Conservation (phyloP, 2,888 invertebrate genomes). For the Lasioglossum calceatum region DNA sequence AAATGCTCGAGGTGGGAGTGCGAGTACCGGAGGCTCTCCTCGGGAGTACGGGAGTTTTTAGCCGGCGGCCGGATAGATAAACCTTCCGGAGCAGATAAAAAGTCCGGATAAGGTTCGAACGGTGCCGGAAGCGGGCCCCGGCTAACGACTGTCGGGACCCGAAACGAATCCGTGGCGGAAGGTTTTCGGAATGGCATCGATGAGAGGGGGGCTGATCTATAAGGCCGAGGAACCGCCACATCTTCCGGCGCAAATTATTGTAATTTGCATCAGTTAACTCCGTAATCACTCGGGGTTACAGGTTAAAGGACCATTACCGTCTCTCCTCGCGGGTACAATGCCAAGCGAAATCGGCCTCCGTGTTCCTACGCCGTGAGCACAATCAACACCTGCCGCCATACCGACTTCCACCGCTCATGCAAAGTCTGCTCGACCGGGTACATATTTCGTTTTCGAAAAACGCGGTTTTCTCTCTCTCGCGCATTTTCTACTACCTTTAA, state of each 20-base stretch:
- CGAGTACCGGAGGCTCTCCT: constrained; percentile 17
- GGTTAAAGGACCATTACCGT: constrained; percentile 80
- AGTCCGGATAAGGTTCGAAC: constrained; percentile 70
- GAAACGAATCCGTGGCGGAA: constrained; percentile 61
- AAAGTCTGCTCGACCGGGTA: constrained; percentile 17
- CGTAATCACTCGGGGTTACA: constrained; percentile 78
- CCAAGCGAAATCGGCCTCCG: constrained; percentile 54
- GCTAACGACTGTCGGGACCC: constrained; percentile 57
- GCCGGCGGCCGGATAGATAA: constrained; percentile 42
- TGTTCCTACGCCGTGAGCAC: constrained; percentile 60
- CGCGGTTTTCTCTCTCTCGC: accelerated
- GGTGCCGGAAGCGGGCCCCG: constrained; percentile 56
- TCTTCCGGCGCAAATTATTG: constrained; percentile 78
- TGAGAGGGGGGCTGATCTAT: constrained; percentile 40
- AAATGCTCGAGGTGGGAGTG: constrained; percentile 6
- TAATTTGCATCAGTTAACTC: constrained; percentile 81
- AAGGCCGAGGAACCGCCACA: constrained; percentile 65
- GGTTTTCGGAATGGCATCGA: constrained; percentile 34
- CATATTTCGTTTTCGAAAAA: neutral
- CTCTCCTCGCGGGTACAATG: constrained; percentile 71
- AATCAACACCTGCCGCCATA: constrained; percentile 73
- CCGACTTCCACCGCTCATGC: constrained; percentile 22
- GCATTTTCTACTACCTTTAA: neutral
- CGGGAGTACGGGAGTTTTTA: constrained; percentile 28
- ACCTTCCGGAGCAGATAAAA: constrained; percentile 61